These are phyloP conservation scores for Apodemia mormo DNA, from an alignment of 2,888 invertebrate genomes.

Conservation along the genomic window DNA sequence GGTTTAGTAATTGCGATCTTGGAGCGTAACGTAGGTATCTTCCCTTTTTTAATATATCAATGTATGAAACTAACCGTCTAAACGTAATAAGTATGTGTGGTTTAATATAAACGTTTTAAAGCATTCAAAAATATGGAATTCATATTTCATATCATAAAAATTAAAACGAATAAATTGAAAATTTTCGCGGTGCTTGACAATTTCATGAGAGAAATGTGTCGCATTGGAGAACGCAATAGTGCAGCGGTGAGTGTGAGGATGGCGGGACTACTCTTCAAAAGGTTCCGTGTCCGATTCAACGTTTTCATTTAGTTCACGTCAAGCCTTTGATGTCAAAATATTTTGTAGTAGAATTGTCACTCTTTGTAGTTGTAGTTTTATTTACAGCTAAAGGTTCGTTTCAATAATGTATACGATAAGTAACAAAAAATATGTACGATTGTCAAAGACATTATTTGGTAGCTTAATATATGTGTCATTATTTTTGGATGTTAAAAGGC, in stretches of 20 bases:
- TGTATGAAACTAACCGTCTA: too few relatives aligned
- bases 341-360: not conserved
- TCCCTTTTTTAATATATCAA: too few relatives aligned
- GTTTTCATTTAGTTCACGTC: constrained; percentile 3
- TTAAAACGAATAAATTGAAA: not conserved
- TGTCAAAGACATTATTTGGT: too few relatives aligned
- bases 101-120: too few relatives aligned
- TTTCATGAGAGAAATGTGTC: not conserved
- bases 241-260: not conserved
- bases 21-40: too few relatives aligned
- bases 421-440: too few relatives aligned
- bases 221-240: not conserved
- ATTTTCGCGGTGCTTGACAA: not conserved
- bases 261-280: not conserved
- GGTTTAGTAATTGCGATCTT: too few relatives aligned
- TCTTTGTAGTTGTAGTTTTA: not conserved
- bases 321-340: not conserved
- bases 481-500: too few relatives aligned
- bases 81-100: too few relatives aligned
- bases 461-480: too few relatives aligned
- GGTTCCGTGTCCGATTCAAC: constrained; percentile 6
- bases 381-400: not conserved
- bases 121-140: not conserved
- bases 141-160: not conserved
- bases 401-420: not conserved